phyloP scores from a whole-genome alignment of 2,797 vertebrate species.

The Melanogrammus aeglefinus region DNA sequence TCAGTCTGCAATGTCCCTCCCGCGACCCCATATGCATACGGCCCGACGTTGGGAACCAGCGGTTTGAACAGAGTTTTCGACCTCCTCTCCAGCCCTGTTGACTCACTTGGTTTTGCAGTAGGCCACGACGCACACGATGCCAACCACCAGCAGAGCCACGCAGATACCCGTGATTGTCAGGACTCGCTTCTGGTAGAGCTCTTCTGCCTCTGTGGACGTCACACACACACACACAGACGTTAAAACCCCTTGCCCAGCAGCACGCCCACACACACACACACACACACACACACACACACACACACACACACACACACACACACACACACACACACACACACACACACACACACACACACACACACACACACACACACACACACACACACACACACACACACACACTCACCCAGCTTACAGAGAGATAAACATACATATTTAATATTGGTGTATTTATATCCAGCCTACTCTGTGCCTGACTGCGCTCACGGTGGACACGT shows the following conservation, averaged over 20 bases:
- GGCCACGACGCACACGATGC: constrained; percentile 96
- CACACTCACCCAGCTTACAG: constrained; percentile 12
- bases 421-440: constrained; percentile 1
- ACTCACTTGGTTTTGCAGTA: constrained; percentile 99
- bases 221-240: constrained; percentile 30
- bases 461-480: constrained; percentile 10
- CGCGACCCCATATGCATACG: no score
- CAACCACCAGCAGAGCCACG: constrained; percentile 92
- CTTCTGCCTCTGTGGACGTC: constrained; percentile 83
- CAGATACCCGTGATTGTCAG: constrained; percentile 97
- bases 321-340: constrained; percentile 36
- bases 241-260: constrained; percentile 6
- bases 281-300: constrained; percentile 33
- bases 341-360: constrained; percentile 36
- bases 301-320: constrained; percentile 29
- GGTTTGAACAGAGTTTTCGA: no score
- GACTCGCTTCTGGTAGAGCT: constrained; percentile 95
- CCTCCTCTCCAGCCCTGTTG: not conserved
- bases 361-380: constrained; percentile 38
- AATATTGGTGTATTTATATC: not conserved
- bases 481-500: no score
- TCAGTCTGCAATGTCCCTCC: no score
- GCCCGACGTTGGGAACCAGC: no score
- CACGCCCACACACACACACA: constrained; percentile 42
- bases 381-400: constrained; percentile 29